phyloP scores from a whole-genome alignment of 2,113 vertebrate species.

The Indri indri region DNA sequence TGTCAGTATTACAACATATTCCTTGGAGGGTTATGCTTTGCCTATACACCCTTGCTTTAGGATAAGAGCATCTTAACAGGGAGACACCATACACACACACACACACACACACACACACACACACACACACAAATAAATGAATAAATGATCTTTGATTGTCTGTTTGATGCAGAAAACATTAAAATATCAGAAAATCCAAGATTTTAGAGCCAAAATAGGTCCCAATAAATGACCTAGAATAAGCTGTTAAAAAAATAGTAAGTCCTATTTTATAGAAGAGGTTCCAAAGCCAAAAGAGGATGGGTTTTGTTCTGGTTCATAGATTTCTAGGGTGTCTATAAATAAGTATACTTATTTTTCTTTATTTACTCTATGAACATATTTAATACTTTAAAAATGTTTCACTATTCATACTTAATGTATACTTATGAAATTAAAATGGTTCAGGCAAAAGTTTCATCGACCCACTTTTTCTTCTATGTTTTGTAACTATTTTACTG shows the following conservation, averaged over 20 bases:
- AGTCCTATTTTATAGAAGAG: neutral
- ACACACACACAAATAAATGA: neutral
- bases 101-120: neutral
- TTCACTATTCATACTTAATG: constrained; percentile 1
- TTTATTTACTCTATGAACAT: neutral
- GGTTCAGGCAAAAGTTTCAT: neutral
- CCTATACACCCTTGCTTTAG: neutral
- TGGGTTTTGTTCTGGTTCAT: neutral
- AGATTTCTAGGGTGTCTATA: neutral
- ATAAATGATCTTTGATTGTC: neutral
- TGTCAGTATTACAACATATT: constrained; percentile 39
- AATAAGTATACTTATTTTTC: neutral
- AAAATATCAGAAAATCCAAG: neutral
- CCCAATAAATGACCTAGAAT: neutral
- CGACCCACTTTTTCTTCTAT: neutral
- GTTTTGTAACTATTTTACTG: neutral
- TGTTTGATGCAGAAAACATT: neutral
- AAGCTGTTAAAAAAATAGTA: neutral
- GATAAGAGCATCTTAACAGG: constrained; percentile 34
- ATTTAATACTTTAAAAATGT: neutral
- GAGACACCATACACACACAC: neutral
- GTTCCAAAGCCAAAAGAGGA: neutral
- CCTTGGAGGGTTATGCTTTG: neutral
- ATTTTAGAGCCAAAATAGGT: neutral
- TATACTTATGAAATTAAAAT: neutral